Base-by-base conservation (phyloP, 1,140 invertebrate species). In the Procambarus clarkii region DNA sequence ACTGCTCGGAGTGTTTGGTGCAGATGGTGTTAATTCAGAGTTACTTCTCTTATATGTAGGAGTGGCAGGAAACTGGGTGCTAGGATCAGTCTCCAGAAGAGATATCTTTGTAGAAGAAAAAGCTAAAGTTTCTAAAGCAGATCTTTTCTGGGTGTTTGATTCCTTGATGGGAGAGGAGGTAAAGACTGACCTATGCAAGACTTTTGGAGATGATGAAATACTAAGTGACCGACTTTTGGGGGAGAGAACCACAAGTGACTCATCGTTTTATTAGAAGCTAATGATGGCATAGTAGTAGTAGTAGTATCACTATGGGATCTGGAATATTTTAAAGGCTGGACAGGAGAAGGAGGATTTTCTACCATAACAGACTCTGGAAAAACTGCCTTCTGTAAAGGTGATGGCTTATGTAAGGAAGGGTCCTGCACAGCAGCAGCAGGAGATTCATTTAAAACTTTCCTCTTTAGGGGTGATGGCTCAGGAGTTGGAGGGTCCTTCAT, bases 121-220 rank as follows among this genome's bases (percentile, higher is more conserved):
- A 24, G 83, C 89, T 50, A 91, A 86, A 48, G 89, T 74, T 69
- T 54, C 74, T 64, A 91, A n/a, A 34, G 89, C 82, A 71, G 77
- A 91, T 44, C 58, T 74, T 80, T 74, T 91, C 34, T 54, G 44
- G 3, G 69, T 48, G 11, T 48, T 71, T 3, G 80, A 54, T 60
- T 82, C 80, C 69, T 34, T 24, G n/a, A 44, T 46, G 45, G 60
- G 79, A 34, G 79, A 71, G 69, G 79, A 89, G 13, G 58, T 64
- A 50, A 82, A 64, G 15, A 24, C 45, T 50, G 21, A 58, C 13
- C 54, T 11, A 50, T 82, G 64, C 15, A 54, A 46, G n/a, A 15
- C 21, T 71, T 74, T 82, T 54, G 87, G 87, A 21, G 87, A 76
- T 2, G 87, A 18, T 71, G 79, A 81, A 34, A 79, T 89, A 71